Percentiles rank a stretch among this genome's conserved stretches.
Evolutionary conservation across 2,888 invertebrate species (phyloP).

Genomic region (Chrysotoxum bicinctum): DNA sequence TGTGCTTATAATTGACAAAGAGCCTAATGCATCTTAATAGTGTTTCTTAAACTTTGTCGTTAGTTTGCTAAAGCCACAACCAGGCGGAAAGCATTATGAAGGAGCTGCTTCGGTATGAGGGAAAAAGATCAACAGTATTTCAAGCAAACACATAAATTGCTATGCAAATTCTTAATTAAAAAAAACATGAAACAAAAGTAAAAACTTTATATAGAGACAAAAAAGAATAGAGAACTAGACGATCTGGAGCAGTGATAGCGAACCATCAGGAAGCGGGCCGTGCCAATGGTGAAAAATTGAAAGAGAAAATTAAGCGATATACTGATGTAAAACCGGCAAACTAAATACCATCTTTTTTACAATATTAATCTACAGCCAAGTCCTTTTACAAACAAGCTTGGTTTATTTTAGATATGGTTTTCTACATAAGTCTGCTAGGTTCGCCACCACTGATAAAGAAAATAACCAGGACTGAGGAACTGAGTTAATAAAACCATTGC

Average conservation of each 20-base stretch:
- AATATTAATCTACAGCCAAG: too few species aligned
- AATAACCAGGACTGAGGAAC: background rate
- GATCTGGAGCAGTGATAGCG: background rate
- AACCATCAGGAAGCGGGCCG: background rate
- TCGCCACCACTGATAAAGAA: background rate
- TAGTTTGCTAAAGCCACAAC: slow-evolving; percentile 1
- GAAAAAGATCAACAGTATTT: background rate
- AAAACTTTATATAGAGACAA: background rate
- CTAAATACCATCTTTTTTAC: too few species aligned
- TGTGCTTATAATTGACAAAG: slow-evolving; percentile 45
- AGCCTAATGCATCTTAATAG: slow-evolving; percentile 63
- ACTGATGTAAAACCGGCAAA: too few species aligned
- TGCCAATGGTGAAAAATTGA: background rate
- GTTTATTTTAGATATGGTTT: too few species aligned
- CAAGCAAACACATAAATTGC: slow-evolving; percentile 26
- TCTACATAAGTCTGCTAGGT: background rate
- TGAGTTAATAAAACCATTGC: background rate
- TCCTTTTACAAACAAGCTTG: background rate
- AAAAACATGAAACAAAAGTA: slow-evolving; percentile 29
- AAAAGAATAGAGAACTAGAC: background rate
- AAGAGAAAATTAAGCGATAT: too few species aligned
- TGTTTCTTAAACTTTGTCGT: slow-evolving; percentile 53
- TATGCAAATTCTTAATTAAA: slow-evolving; percentile 63
- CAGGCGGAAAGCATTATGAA: background rate
- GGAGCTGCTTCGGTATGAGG: background rate